Percentiles rank a stretch among this genome's conserved stretches.
Evolutionary conservation across 2,113 vertebrate species (phyloP).

Genomic region (Muntiacus reevesi): DNA sequence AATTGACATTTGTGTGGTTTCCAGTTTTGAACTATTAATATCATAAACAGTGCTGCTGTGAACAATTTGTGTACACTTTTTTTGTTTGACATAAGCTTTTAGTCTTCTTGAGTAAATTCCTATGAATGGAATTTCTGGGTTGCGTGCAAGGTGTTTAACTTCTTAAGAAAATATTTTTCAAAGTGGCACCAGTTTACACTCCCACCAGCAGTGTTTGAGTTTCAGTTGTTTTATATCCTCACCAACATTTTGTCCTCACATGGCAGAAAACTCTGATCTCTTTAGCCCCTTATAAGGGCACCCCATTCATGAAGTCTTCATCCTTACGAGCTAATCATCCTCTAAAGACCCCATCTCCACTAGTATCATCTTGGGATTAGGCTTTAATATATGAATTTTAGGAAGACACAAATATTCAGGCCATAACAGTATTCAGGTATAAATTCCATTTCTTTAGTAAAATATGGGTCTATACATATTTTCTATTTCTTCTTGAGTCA

Average conservation of each 20-base stretch:
- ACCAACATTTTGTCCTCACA: background rate
- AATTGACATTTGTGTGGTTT: background rate
- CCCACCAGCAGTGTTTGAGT: background rate
- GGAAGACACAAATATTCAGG: background rate
- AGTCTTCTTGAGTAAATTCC: background rate
- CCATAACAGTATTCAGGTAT: background rate
- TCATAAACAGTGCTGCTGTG: background rate
- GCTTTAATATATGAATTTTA: background rate
- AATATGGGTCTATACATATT: background rate
- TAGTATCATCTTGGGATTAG: background rate
- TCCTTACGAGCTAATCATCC: background rate
- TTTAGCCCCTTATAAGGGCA: background rate
- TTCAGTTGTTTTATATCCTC: background rate
- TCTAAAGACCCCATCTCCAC: background rate
- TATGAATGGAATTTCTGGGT: background rate
- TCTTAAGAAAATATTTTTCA: background rate
- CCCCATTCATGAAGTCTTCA: background rate
- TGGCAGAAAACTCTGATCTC: background rate
- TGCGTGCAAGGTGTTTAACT: background rate
- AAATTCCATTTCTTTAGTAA: background rate
- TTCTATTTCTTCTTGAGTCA: constrained; percentile 53
- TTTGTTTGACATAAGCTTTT: background rate
- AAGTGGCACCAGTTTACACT: background rate
- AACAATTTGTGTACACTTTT: background rate
- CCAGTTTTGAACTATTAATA: background rate